phyloP scores from a whole-genome alignment of 2,888 invertebrate species.

The Coelinius sp. region DNA sequence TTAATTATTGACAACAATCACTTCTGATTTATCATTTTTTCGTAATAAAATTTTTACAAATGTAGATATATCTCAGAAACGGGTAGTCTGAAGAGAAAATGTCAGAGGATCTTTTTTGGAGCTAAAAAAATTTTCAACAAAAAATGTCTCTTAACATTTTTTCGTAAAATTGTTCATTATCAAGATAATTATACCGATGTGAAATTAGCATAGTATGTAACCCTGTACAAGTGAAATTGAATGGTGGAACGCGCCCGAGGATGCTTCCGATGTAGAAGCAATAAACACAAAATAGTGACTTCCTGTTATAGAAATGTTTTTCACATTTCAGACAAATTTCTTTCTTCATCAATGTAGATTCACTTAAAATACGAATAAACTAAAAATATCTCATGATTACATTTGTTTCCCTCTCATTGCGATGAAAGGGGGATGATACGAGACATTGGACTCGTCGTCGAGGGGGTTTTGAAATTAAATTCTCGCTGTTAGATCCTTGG shows the following conservation, averaged over 20 bases:
- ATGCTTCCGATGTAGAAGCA: not conserved
- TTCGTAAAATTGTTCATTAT: no score
- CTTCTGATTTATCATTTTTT: not conserved
- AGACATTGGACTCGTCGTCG: not conserved
- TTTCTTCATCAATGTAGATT: not conserved
- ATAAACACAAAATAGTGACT: not conserved
- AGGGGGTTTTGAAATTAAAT: conserved; percentile 18
- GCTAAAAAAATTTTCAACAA: no score
- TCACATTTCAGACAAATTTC: not conserved
- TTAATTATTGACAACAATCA: not conserved
- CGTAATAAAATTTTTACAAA: no score
- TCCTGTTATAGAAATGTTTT: not conserved
- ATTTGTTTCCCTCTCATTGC: not conserved
- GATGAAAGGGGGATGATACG: not conserved
- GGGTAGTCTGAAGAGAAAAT: no score
- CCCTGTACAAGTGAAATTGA: not conserved
- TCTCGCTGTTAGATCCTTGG: conserved; percentile 18
- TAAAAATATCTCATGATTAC: not conserved
- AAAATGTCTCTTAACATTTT: no score
- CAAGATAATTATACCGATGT: no score
- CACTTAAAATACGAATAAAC: not conserved
- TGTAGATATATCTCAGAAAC: no score
- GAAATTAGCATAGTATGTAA: no score
- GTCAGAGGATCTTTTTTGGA: no score
- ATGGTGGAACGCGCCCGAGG: not conserved